phyloP scores from a whole-genome alignment of 2,113 vertebrate genomes.

The Dasyprocta punctata region DNA sequence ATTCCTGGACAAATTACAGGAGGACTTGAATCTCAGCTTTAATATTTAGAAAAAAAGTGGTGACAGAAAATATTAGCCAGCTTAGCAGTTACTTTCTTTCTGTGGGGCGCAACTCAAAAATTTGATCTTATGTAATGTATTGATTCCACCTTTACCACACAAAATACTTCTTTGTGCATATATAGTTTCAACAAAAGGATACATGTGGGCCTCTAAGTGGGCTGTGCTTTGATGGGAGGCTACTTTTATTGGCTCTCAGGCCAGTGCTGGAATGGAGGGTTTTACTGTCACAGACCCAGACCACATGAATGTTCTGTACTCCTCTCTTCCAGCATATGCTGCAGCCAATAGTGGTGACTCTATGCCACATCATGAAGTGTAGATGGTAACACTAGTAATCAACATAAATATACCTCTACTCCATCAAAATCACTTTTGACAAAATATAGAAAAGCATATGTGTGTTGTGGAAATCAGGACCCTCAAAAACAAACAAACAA shows the following conservation, averaged over 20 bases:
- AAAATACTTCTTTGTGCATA: background rate
- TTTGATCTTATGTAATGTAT: background rate
- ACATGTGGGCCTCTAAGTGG: background rate
- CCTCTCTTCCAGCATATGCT: background rate
- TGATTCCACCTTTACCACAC: background rate
- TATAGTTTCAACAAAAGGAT: background rate
- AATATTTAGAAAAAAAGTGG: background rate
- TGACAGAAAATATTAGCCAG: background rate
- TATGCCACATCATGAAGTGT: background rate
- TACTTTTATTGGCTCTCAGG: background rate
- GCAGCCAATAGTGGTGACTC: background rate
- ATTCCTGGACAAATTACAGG: background rate
- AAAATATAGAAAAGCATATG: background rate
- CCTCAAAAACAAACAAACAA: background rate
- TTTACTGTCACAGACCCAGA: background rate
- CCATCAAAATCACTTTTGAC: background rate
- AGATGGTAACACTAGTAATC: background rate
- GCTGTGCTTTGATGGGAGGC: background rate
- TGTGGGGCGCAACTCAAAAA: background rate
- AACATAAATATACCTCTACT: background rate
- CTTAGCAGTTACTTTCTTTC: background rate
- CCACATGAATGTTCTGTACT: background rate
- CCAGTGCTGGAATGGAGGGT: background rate
- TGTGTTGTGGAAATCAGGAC: background rate
- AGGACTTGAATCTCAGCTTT: background rate